Evolutionary conservation across 2,888 invertebrate species (phyloP).

Genomic region (Sphaerophoria taeniata): DNA sequence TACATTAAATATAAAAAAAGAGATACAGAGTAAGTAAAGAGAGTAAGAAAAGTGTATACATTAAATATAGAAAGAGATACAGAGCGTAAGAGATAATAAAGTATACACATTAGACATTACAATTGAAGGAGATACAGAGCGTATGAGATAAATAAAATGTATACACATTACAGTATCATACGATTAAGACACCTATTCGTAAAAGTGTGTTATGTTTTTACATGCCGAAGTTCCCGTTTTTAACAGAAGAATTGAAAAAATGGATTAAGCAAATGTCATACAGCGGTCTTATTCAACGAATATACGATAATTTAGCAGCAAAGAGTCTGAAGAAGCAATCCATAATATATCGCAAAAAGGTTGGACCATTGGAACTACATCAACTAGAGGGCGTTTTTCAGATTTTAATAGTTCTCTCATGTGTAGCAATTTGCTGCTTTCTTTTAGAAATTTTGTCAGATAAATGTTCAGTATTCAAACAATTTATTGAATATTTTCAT

Average conservation of each 20-base stretch:
- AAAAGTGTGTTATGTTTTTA: conserved; percentile 6
- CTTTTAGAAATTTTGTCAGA: neutral
- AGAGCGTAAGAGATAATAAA: no score
- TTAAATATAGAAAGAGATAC: no score
- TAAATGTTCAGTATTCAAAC: neutral
- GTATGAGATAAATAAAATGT: no score
- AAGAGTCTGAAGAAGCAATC: conserved; percentile 1
- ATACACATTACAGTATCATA: neutral
- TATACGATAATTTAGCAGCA: neutral
- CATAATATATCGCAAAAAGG: neutral
- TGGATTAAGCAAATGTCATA: neutral
- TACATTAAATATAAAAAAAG: no score
- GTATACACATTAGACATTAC: no score
- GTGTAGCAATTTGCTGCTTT: neutral
- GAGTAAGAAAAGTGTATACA: no score
- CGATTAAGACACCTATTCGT: neutral
- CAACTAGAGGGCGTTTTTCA: conserved; percentile 5
- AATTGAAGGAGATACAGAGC: no score
- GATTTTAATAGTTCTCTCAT: neutral
- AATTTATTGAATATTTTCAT: neutral
- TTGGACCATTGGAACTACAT: neutral
- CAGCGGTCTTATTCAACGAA: neutral
- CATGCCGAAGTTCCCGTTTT: neutral
- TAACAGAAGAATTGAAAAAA: neutral
- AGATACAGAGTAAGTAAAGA: no score